These are phyloP conservation scores for Tarsius wallacei DNA, from an alignment of 2,797 vertebrate species.

Conservation along the genomic window DNA sequence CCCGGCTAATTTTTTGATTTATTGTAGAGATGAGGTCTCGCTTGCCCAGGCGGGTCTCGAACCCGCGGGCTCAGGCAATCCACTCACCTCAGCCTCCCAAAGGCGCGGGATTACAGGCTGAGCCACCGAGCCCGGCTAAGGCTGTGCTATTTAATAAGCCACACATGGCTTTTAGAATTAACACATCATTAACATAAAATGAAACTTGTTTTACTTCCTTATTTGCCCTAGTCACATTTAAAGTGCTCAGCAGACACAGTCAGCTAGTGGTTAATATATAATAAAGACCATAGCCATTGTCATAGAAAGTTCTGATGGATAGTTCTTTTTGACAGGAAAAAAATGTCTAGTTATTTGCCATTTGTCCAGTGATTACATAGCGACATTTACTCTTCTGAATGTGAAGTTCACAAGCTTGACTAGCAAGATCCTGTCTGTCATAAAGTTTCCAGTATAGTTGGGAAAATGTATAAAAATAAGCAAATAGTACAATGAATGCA, in stretches of 20 bases:
- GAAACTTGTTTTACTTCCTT: not conserved
- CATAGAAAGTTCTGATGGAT: not conserved
- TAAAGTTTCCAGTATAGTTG: not conserved
- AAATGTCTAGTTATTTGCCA: not conserved
- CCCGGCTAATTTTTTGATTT: too few species aligned
- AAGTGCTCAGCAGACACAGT: not conserved
- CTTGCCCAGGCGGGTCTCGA: too few species aligned
- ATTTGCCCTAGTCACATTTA: not conserved
- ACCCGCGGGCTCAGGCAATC: too few species aligned
- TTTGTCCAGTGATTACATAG: not conserved
- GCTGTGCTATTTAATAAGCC: not conserved
- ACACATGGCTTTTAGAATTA: not conserved
- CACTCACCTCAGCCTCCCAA: too few species aligned
- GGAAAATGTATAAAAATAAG: not conserved
- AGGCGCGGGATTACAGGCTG: too few species aligned
- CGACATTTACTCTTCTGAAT: not conserved
- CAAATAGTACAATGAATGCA: not conserved
- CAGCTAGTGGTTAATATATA: not conserved
- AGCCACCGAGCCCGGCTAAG: too few species aligned
- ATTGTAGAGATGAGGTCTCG: too few species aligned
- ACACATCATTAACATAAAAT: too few species aligned
- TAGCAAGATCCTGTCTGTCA: not conserved
- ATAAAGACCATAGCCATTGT: not conserved
- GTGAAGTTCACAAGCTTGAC: not conserved
- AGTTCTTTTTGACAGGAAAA: not conserved